Evolutionary conservation across 37 sponge, comb jelly and placozoan species (phyloP), one percentile per base, ranked within the genome.

Genomic region (Chondrilla cf. caribensis): DNA sequence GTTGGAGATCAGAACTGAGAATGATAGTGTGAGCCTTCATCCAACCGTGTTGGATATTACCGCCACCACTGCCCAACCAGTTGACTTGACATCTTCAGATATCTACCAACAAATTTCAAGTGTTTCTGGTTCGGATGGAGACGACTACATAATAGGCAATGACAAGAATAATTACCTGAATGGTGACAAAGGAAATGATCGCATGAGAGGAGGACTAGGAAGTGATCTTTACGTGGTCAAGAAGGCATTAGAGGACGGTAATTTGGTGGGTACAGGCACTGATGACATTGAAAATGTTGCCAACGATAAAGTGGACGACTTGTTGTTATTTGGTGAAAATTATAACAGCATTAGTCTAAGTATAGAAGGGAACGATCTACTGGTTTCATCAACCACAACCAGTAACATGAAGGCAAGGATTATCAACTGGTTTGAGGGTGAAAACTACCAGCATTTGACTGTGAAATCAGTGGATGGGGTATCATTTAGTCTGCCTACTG

Each of bases 211-310:
- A 22, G 64, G 60, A 39, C 42, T 73, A 38, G 77, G 84, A 4
- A 33, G 8, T 73, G 84, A 84, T 59, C 22, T 84, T 3, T 84
- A 84, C 54, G 77, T 84, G 11, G 66, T 82, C 4, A n/a, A 35
- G 11, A 29, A 62, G 6, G 66, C n/a, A n/a, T n/a, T n/a, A n/a
- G n/a, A n/a, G n/a, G n/a, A n/a, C n/a, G n/a, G n/a, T n/a, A n/a
- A n/a, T n/a, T n/a, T n/a, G n/a, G n/a, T n/a, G n/a, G 11, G 70
- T 31, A 51, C 64, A 2, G 83, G 83, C 37, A 41, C 29, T 44
- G 83, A 68, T 32, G 24, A 18, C 15, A 67, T 82, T n/a, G 5
- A 67, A 47, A 82, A 82, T 25, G 6, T 54, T 41, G 83, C 83
- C 42, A 6, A 29, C 3, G 83, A 82, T 67, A 33, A 68, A 7